Evolutionary conservation across 2,888 invertebrate genomes (phyloP).

Genomic region (Morinoia aosen): DNA sequence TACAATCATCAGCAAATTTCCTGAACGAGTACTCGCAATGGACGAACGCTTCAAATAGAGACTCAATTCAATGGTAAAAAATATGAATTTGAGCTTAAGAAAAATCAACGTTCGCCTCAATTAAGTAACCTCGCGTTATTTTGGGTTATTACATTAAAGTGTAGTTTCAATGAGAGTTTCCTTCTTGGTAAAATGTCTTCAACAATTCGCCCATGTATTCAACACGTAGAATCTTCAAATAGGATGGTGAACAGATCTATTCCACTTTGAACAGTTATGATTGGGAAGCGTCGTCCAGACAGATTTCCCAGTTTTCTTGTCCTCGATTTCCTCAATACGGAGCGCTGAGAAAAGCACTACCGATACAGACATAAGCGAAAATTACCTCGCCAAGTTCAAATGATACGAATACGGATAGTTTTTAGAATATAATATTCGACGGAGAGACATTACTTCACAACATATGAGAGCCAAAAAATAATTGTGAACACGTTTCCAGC

Average conservation of each 20-base stretch:
- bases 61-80: neutral
- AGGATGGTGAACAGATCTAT: no score
- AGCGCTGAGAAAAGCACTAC: neutral
- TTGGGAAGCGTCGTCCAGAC: no score
- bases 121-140: neutral
- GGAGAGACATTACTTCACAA: neutral
- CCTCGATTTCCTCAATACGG: neutral
- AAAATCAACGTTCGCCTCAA: neutral
- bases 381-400: neutral
- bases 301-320: neutral
- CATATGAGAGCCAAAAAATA: neutral
- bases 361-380: no score
- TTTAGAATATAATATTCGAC: neutral
- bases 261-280: no score
- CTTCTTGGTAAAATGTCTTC: no score
- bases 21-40: neutral
- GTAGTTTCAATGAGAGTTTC: no score
- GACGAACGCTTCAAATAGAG: neutral
- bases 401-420: neutral
- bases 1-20: neutral
- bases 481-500: no score
- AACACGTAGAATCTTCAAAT: no score
- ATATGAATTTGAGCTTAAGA: neutral
- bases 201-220: no score
- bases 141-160: neutral